phyloP scores from a whole-genome alignment of 2,888 invertebrate genomes.

The Baccha elongata region DNA sequence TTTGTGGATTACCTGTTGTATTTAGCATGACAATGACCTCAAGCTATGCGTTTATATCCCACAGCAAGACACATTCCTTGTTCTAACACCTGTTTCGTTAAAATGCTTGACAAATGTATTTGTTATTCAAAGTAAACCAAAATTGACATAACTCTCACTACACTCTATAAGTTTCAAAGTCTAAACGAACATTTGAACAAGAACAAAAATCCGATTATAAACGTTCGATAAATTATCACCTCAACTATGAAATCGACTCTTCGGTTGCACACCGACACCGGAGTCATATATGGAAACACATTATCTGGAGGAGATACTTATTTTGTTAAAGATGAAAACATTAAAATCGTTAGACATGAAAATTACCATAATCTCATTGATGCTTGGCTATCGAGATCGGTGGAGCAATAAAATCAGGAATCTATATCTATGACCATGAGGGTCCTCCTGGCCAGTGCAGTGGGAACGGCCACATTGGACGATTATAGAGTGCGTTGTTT shows the following conservation, averaged over 20 bases:
- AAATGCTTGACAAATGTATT: constrained; percentile 44
- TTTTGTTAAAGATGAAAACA: constrained; percentile 62
- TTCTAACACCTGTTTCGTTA: constrained; percentile 45
- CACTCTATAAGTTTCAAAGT: neutral
- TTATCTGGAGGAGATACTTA: constrained; percentile 28
- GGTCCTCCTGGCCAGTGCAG: neutral
- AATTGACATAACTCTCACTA: constrained; percentile 29
- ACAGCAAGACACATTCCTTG: constrained; percentile 19
- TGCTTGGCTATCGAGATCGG: constrained; percentile 62
- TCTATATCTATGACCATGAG: constrained; percentile 42
- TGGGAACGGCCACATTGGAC: constrained; percentile 15
- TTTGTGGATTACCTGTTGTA: neutral
- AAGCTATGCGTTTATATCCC: neutral
- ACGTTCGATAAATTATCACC: constrained; percentile 70
- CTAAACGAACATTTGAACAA: neutral
- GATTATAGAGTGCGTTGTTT: neutral
- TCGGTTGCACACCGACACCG: constrained; percentile 17
- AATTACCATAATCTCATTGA: constrained; percentile 68
- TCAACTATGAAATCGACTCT: constrained; percentile 60
- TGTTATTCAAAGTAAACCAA: constrained; percentile 36
- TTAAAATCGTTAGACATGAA: constrained; percentile 63
- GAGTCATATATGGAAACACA: constrained; percentile 22
- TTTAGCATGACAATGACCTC: constrained; percentile 12
- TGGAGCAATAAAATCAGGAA: constrained; percentile 62
- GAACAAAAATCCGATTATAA: constrained; percentile 47